Base-by-base conservation (phyloP, 2,888 invertebrate genomes). In the Lathronympha strigana region DNA sequence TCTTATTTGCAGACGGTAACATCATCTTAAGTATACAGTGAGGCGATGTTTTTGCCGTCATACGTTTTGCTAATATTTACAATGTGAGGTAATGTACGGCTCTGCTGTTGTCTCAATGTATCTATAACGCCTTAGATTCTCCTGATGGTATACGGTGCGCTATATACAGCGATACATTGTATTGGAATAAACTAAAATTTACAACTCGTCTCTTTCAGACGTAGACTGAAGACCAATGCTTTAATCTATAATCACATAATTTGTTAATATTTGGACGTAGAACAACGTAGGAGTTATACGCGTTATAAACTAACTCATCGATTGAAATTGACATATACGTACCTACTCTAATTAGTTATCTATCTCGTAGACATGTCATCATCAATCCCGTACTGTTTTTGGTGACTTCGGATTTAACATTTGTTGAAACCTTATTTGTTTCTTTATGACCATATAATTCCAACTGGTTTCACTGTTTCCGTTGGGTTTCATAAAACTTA, bases 11-110 rank as follows among this genome's bases (percentile, higher is more conserved):
- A 36, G 36, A 38, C 23, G 5, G 40, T 51, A 21, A 55, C 21
- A 64, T 50, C 63, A 31, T 21, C 17, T 51, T 58, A 51, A 33
- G 45, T 31, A 57, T 23, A 57, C 49, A 15, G n/a, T 33, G 40
- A 50, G 23, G 49, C 17, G n/a, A 23, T 40, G 6, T 8, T 33
- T 40, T 58, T 58, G 33, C 45, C 58, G 58, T 58, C 45, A 36
- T 25, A 28, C 45, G 53, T 28, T 49, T 61, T 50, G 28, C 40
- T 23, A 61, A 40, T 33, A 21, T 61, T 51, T 31, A 47, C 45
- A 21, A 36, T 31, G n/a, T 47, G 54, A 47, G 38, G 38, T 63
- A 38, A 45, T 23, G 28, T 17, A n/a, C 23, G 33, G 8, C 13
- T 40, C 21, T 40, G 28, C 11, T 19, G 13, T 43, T 43, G 43